Evolutionary conservation across 2,888 invertebrate genomes (phyloP).

Genomic region (Electrophaes corylata): DNA sequence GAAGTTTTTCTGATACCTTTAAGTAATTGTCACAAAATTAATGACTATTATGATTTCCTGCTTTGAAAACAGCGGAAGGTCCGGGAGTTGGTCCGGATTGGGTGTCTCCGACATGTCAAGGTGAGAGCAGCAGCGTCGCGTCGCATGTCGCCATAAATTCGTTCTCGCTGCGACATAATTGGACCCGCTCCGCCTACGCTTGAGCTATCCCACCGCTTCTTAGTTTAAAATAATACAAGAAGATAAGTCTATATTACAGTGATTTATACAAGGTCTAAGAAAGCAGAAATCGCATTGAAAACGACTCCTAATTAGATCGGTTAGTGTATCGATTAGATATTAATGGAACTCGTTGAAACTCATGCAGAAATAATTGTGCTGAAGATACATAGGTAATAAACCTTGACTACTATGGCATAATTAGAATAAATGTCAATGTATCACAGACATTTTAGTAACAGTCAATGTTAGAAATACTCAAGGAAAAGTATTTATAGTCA

Average conservation of each 20-base stretch:
- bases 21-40: constrained; percentile 10
- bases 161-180: constrained; percentile 71
- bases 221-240: constrained; percentile 31
- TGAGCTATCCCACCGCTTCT: constrained; percentile 29
- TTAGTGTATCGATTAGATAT: no score
- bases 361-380: no score
- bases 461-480: not conserved
- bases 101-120: constrained; percentile 53
- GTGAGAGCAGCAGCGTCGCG: constrained; percentile 49
- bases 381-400: not conserved
- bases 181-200: constrained; percentile 70
- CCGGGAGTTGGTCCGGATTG: constrained; percentile 53
- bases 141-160: constrained; percentile 66
- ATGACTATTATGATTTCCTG: constrained; percentile 14
- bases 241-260: constrained; percentile 19
- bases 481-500: constrained; percentile 9
- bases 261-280: constrained; percentile 9
- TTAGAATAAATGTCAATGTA: not conserved
- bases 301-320: not conserved
- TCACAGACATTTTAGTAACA: not conserved
- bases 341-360: no score
- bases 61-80: constrained; percentile 39
- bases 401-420: not conserved
- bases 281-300: not conserved
- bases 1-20: constrained; percentile 10